Base-by-base conservation (phyloP, 1,140 invertebrate genomes). In the Anastrepha ludens region DNA sequence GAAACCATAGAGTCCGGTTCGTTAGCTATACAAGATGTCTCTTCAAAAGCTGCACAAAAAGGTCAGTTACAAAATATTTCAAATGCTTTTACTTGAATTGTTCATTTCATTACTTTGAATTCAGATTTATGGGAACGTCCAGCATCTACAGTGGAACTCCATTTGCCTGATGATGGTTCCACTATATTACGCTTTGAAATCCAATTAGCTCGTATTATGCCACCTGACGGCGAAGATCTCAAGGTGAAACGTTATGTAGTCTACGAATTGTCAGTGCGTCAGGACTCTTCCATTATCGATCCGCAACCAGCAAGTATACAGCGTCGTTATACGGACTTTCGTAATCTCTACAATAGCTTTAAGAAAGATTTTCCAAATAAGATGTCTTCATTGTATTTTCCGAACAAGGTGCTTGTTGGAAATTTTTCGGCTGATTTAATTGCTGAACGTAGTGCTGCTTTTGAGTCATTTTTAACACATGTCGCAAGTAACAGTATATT, bases 351-450 rank as follows among this genome's bases (percentile, higher is more conserved):
- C 92, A 94, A 94, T 89, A 92, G 94, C 4, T 92, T 97, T 3
- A 95, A 94, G 89, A 95, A 95, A 87, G 94, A 95, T 70, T 94
- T 94, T 93, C 95, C 96, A 6, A 70, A 93, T 17, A 90, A 95
- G 74, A 93, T 97, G 91, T 91, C 91, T 85, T 93, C 92, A 64
- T 91, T 96, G 7, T 93, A 94, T 86, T 97, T 97, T 93, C 97
- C 97, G 8, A 96, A 95, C 90, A 97, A 97, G 93, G 95, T 95
- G 87, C 90, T 97, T 11, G 93, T 96, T 78, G 96, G 97, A 2
- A 97, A 97, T 92, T 97, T 97, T 92, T 95, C 95, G 64, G 94
- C 95, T 44, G 95, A 95, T 88, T 94, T 97, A 58, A 97, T 97
- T 89, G 95, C 95, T 9, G 94, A 94, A 70, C 94, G 97, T 91